Evolutionary conservation across 1,140 invertebrate genomes (phyloP).

Genomic region (Rhagoletis pomonella): DNA sequence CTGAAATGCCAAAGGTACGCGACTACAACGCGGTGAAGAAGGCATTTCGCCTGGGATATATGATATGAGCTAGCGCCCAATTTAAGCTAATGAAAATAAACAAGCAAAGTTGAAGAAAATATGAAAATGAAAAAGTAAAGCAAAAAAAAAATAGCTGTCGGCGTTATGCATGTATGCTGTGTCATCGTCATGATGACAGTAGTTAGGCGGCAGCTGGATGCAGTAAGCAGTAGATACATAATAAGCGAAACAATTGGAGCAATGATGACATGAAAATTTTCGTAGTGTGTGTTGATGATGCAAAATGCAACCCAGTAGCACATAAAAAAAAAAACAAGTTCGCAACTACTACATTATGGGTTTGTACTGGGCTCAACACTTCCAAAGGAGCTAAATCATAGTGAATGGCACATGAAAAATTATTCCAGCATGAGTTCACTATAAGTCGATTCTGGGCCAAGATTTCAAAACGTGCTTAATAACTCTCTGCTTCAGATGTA

Average conservation of each 20-base stretch:
- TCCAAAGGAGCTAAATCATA: too few relatives aligned
- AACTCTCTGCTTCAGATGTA: too few relatives aligned
- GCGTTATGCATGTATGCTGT: background rate
- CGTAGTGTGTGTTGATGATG: background rate
- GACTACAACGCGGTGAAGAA: background rate
- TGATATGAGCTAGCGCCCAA: background rate
- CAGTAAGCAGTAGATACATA: too few relatives aligned
- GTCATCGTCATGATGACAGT: background rate
- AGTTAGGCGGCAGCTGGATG: background rate
- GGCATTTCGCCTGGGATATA: background rate
- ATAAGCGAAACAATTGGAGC: background rate
- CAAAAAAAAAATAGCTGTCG: background rate
- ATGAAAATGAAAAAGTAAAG: background rate
- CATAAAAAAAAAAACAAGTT: background rate
- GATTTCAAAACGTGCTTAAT: too few relatives aligned
- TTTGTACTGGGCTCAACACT: too few relatives aligned
- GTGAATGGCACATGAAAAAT: too few relatives aligned
- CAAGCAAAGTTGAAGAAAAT: constrained; percentile 24
- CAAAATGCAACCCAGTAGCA: background rate
- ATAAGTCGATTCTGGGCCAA: too few relatives aligned
- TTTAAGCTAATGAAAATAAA: constrained; percentile 11
- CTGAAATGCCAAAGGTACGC: background rate
- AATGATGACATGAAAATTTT: background rate
- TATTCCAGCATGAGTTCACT: too few relatives aligned
- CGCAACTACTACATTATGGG: background rate